Evolutionary conservation across 2,113 vertebrate genomes (phyloP).

Genomic region (Rallus limicola): DNA sequence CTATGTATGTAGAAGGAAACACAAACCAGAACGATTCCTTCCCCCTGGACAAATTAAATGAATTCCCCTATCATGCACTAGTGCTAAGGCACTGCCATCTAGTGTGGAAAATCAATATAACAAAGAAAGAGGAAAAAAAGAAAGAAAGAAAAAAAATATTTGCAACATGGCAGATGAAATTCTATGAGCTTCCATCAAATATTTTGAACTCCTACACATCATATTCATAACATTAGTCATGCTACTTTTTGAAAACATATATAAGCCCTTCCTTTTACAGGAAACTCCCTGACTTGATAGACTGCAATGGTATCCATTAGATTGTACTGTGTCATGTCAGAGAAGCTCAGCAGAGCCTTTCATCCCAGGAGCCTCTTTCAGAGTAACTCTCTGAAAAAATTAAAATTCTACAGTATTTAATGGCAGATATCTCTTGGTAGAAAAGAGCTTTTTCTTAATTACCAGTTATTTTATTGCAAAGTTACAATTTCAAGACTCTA

Average conservation of each 20-base stretch:
- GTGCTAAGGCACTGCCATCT: conserved; percentile 66
- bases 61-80: conserved; percentile 26
- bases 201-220: background rate
- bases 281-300: background rate
- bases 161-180: background rate
- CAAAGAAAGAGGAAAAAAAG: background rate
- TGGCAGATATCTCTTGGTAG: background rate
- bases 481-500: background rate
- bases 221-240: background rate
- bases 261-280: background rate
- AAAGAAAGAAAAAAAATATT: background rate
- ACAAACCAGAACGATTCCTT: conserved; percentile 5
- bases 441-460: background rate
- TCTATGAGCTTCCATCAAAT: background rate
- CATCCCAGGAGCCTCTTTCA: background rate
- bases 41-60: conserved; percentile 3
- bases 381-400: background rate
- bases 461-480: background rate
- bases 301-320: background rate
- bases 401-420: background rate
- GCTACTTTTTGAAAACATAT: background rate
- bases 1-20: background rate
- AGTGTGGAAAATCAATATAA: conserved; percentile 59
- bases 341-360: background rate
- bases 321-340: background rate